Base-by-base conservation (phyloP, 2,797 vertebrate species). In the Monodelphis domestica region DNA sequence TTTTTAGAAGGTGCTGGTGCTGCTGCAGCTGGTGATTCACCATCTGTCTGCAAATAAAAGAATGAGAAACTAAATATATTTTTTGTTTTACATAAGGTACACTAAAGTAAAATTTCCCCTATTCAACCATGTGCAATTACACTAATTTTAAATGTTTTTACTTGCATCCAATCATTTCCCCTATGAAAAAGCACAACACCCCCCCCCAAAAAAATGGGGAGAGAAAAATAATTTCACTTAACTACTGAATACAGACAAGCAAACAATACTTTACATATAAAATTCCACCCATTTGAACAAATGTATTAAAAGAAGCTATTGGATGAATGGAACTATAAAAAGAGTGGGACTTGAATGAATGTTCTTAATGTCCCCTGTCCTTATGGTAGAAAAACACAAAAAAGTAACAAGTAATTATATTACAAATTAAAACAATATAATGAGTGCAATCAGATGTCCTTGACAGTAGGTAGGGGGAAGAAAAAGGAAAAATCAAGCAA, bases 1-100 rank as follows among this genome's bases (percentile, higher is more conserved):
- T 99, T 99, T 96, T 99, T 97, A 89, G 99, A 97, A 92, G 99
- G 97, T 59, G 98, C 96, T 89, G 98, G 98, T 70, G 98, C 98
- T 95, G 96, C 94, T 93, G 98, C 96, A 92, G 98, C 97, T 97
- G 98, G 98, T 92, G 98, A 96, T 45, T 17, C 24, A 50, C 11
- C 45, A 9, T 99, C 99, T 88, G 98, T 99, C 99, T 99, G 96
- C 89, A 98, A 98, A 97, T 97, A 59, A 97, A 97, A 93, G 96
- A 96, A 94, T 89, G 24, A 94, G 88, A 89, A 95, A 91, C 96
- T 63, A 90, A 91, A 96, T 93, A 92, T 89, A 0, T 56, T 70
- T 97, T 54, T 57, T 92, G 90, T 94, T 97, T 96, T 50, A 92
- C 92, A 54, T 0, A 95, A 28, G 91, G 38, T 50, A 95, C 0